These are phyloP conservation scores for Xerus rutilus DNA, from an alignment of 2,797 vertebrate genomes.

Conservation along the genomic window DNA sequence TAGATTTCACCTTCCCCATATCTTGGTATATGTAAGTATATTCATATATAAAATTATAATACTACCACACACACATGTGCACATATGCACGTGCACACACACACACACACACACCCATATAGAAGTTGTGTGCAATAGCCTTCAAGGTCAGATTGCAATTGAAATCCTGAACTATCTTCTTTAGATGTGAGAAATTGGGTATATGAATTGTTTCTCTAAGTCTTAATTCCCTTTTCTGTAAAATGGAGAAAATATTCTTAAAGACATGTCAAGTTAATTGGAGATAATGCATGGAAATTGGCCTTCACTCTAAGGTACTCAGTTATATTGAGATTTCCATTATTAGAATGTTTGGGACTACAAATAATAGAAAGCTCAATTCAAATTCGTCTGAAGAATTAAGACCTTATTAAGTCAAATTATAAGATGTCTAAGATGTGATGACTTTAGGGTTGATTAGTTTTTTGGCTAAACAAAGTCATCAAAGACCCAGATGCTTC, in stretches of 20 bases:
- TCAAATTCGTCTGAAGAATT: not conserved
- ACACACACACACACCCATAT: no score
- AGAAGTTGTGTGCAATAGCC: not conserved
- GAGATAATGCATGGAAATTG: not conserved
- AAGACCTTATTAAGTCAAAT: not conserved
- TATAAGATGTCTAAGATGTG: not conserved
- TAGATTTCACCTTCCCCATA: not conserved
- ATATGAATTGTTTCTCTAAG: not conserved
- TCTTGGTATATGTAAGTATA: not conserved
- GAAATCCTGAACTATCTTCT: not conserved
- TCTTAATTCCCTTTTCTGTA: conserved; percentile 22
- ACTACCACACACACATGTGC: no score
- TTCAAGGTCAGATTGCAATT: not conserved
- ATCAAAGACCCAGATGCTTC: not conserved
- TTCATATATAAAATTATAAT: not conserved
- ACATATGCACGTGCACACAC: not conserved
- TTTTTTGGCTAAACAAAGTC: conserved; percentile 7
- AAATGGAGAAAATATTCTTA: conserved; percentile 5
- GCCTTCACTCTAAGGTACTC: not conserved
- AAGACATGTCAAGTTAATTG: not conserved
- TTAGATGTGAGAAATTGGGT: not conserved
- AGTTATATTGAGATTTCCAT: not conserved
- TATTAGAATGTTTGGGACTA: not conserved
- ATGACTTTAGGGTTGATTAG: not conserved
- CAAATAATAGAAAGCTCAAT: not conserved